A percentile compares a stretch with the other conserved stretches of the same genome.
Conservation (phyloP, 2,888 invertebrate species). For the Lutraria lutraria region DNA sequence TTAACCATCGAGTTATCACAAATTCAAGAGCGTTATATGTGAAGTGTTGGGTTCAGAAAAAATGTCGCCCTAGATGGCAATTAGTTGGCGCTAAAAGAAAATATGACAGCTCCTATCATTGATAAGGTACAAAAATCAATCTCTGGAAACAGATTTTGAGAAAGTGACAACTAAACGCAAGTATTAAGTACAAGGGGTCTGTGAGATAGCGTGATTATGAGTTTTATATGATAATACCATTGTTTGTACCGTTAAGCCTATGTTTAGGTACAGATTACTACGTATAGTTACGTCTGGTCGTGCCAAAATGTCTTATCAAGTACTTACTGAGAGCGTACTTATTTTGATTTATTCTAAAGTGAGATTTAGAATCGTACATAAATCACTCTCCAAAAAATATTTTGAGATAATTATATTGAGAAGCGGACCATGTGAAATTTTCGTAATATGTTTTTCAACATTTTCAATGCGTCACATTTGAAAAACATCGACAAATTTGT, state of each 20-base stretch:
- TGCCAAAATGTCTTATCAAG: conserved; percentile 16
- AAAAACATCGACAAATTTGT: not conserved
- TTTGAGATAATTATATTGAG: not conserved
- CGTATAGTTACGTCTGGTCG: conserved; percentile 1
- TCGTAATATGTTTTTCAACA: not conserved
- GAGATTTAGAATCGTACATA: conserved; percentile 7
- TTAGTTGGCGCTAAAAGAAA: conserved; percentile 23
- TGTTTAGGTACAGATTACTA: conserved; percentile 59
- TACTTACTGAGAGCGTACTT: not conserved
- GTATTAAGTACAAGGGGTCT: conserved; percentile 32
- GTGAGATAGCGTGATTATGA: conserved; percentile 51
- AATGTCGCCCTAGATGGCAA: conserved; percentile 25
- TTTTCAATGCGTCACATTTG: not conserved
- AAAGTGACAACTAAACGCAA: conserved; percentile 62
- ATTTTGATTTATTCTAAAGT: conserved; percentile 24
- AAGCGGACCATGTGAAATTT: not conserved
- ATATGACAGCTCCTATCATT: conserved; percentile 23
- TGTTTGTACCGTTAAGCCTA: conserved; percentile 57
- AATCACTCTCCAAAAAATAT: not conserved
- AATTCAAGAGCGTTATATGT: conserved; percentile 50
- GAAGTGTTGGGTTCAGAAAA: conserved; percentile 37
- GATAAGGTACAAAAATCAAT: conserved; percentile 37
- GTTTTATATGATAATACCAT: conserved; percentile 52
- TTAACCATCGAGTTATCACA: conserved; percentile 40
- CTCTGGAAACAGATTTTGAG: conserved; percentile 49